Evolutionary conservation across 2,113 vertebrate genomes (phyloP).

Genomic region (Turdus rufiventris): DNA sequence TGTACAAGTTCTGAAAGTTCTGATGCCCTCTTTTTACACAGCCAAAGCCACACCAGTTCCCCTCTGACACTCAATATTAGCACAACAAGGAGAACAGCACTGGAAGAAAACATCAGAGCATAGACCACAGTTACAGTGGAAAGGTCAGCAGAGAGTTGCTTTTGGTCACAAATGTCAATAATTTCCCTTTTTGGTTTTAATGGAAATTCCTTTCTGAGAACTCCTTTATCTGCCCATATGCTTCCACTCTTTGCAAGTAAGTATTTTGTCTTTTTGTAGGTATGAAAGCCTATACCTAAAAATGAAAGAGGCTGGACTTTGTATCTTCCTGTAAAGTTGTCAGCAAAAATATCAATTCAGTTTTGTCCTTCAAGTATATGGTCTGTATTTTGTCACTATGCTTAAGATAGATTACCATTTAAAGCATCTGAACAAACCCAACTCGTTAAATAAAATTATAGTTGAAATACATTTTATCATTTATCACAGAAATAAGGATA

Average conservation of each 20-base stretch:
- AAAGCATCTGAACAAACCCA: not conserved
- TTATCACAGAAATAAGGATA: not conserved
- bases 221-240: not conserved
- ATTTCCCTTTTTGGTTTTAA: not conserved
- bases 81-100: not conserved
- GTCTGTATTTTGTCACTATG: not conserved
- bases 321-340: not conserved
- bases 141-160: not conserved
- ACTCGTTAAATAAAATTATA: not conserved
- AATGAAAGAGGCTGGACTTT: not conserved
- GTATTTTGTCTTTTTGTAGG: not conserved
- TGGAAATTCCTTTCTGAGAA: not conserved
- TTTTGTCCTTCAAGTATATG: not conserved
- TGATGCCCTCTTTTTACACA: not conserved
- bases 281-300: not conserved
- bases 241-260: not conserved
- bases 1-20: not conserved
- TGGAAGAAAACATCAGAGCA: not conserved
- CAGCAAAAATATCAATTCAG: not conserved
- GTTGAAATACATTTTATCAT: not conserved
- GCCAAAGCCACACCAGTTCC: not conserved
- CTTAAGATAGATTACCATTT: not conserved
- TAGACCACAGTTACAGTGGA: not conserved
- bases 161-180: not conserved
- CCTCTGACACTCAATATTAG: not conserved